Base-by-base conservation (phyloP, 23 tunicate species). In the Aplidium turbinatum region DNA sequence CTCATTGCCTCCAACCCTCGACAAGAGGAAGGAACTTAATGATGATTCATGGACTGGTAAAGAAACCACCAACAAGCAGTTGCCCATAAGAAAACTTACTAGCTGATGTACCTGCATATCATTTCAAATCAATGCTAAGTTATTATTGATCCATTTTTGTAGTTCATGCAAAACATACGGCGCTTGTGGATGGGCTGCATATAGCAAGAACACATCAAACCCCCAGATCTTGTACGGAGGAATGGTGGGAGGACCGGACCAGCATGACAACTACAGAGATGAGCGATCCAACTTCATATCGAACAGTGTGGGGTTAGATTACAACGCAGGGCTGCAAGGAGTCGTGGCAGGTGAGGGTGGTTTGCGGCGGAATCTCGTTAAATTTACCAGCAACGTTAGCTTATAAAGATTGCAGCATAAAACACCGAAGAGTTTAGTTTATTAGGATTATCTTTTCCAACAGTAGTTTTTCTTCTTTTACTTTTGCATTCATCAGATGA, bases 281-380 rank as follows among this genome's bases (percentile, higher is more conserved):
- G 87, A 82, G 66, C 48, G 96, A 35, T 24, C 83, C 1, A 82
- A 89, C 58, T 48, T 24, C 42, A 89, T 38, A 29, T 77, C 82
- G 27, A 89, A 89, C 48, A 55, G 84, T 16, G 88, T 89, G 19
- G 78, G 76, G 1, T 29, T 89, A 9, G 85, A 89, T 62, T 77
- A 78, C 73, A 89, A 89, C 61, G 84, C 96, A 3, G 96, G 81
- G 3, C 35, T 89, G 6, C 96, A 89, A 81, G 79, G 90, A 1
- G 62, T 87, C 0, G 88, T 82, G 0, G 96, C 96, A 34, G 96
- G 96, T 89, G 46, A 24, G 63, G 47, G 50, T 42, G 50, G 13
- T 42, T 9, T 11, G 50, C 16, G 50, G 13, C 16, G 50, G 50
- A 38, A 65, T 4, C 6, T 60, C 31, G 11, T 3, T 24, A 54